Evolutionary conservation across 2,888 invertebrate genomes (phyloP).

Genomic region (Gryllus longicercus): DNA sequence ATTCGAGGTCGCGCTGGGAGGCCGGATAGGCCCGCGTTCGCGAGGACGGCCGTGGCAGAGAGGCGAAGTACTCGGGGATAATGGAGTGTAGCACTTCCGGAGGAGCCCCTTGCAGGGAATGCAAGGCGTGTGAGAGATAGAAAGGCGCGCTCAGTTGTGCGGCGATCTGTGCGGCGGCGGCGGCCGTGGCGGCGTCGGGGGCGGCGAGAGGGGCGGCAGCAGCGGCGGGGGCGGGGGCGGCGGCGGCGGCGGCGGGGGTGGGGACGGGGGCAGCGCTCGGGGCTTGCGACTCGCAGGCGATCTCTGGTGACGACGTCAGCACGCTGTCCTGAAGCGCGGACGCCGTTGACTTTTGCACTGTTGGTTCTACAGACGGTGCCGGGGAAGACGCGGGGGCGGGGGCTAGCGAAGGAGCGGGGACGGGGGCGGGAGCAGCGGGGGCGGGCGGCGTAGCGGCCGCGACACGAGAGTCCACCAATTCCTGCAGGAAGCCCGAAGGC

Average conservation of each 20-base stretch:
- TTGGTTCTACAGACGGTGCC: neutral
- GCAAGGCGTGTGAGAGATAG: slow-evolving; percentile 23
- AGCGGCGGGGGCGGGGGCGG: neutral
- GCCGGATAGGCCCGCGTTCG: slow-evolving; percentile 23
- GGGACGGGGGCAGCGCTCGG: neutral
- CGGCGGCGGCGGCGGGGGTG: neutral
- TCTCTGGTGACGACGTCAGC: neutral
- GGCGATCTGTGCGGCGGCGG: slow-evolving; percentile 35
- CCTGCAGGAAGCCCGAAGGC: slow-evolving; percentile 65
- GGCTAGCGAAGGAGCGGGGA: slow-evolving; percentile 17
- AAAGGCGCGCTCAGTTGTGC: neutral
- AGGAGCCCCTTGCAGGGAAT: slow-evolving; percentile 25
- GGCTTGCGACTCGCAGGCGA: slow-evolving; percentile 46
- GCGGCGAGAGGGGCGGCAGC: slow-evolving; percentile 41
- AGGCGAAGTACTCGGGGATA: slow-evolving; percentile 30
- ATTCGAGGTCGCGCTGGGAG: slow-evolving; percentile 32
- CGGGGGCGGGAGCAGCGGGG: slow-evolving; percentile 37
- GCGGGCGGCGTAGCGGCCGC: slow-evolving; percentile 31
- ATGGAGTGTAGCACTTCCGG: slow-evolving; percentile 32
- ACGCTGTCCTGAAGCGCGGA: neutral
- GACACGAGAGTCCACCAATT: slow-evolving; percentile 42
- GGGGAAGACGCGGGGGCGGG: neutral
- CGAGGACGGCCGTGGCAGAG: slow-evolving; percentile 28
- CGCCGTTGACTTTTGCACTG: neutral
- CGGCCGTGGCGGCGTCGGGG: slow-evolving; percentile 43